These are phyloP conservation scores for Melanogrammus aeglefinus DNA, from an alignment of 2,797 vertebrate genomes.

Conservation along the genomic window DNA sequence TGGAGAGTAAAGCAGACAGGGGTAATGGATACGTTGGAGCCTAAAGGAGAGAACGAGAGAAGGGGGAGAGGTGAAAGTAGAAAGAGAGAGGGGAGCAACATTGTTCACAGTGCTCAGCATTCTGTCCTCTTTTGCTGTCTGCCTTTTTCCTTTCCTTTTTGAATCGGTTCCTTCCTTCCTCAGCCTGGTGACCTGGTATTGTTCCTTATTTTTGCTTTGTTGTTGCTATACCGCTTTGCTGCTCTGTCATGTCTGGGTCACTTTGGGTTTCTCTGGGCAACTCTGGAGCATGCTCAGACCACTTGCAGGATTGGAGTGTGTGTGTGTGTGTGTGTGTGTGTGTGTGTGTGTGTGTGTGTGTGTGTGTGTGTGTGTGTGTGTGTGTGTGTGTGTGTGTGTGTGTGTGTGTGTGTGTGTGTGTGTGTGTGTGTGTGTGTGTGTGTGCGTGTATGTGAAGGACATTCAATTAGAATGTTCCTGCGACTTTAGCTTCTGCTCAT, in stretches of 20 bases:
- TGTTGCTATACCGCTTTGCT: background rate
- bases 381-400: background rate
- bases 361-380: background rate
- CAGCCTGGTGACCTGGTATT: background rate
- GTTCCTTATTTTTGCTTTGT: background rate
- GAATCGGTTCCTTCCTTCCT: conserved; percentile 3
- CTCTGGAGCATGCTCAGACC: background rate
- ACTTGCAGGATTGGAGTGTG: background rate
- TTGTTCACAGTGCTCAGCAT: conserved; percentile 14
- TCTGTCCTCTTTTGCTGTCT: background rate
- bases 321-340: background rate
- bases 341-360: background rate
- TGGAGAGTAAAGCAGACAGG: background rate
- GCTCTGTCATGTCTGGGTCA: background rate
- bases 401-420: background rate
- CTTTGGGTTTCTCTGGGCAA: background rate
- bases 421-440: too few species aligned
- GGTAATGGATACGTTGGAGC: background rate
- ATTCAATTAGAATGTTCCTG: background rate
- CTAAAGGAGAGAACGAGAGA: background rate
- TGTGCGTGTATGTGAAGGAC: background rate
- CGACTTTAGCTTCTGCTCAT: background rate
- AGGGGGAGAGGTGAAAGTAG: background rate
- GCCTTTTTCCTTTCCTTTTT: background rate
- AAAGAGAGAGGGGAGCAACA: conserved; percentile 18